These are phyloP conservation scores for Panopea generosa DNA, from an alignment of 2,888 invertebrate genomes.

Conservation along the genomic window DNA sequence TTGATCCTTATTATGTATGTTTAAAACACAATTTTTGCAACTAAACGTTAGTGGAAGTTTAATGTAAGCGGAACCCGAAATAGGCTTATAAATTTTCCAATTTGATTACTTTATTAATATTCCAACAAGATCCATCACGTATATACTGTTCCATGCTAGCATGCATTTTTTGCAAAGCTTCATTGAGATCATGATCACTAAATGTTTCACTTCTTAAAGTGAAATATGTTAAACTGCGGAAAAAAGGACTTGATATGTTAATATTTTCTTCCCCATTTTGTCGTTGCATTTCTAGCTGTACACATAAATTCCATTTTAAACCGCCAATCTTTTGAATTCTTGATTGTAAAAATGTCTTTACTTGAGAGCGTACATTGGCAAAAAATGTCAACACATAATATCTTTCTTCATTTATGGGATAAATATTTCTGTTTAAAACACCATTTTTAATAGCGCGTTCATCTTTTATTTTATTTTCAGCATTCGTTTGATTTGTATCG, in stretches of 20 bases:
- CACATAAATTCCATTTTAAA: constrained; percentile 53
- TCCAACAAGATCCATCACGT: constrained; percentile 46
- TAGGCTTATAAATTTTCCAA: constrained; percentile 46
- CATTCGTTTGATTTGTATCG: not conserved
- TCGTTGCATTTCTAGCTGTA: constrained; percentile 50
- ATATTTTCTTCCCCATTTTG: constrained; percentile 30
- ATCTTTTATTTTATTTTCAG: constrained; percentile 4
- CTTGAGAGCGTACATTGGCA: constrained; percentile 14
- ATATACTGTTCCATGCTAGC: constrained; percentile 46
- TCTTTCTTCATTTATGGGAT: constrained; percentile 15
- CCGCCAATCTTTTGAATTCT: constrained; percentile 8
- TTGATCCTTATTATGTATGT: constrained; percentile 45
- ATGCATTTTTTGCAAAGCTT: constrained; percentile 42
- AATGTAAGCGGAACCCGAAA: constrained; percentile 46
- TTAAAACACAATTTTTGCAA: constrained; percentile 20
- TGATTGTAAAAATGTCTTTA: constrained; percentile 12
- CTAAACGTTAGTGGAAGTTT: constrained; percentile 29
- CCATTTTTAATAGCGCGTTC: constrained; percentile 18
- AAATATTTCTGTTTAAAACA: constrained; percentile 21
- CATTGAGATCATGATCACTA: constrained; percentile 39
- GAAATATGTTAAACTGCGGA: constrained; percentile 27
- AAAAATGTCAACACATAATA: constrained; percentile 44
- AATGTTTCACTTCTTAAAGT: constrained; percentile 13
- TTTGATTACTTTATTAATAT: constrained; percentile 36
- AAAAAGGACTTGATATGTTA: constrained; percentile 19